Evolutionary conservation across 2,888 invertebrate genomes (phyloP), one percentile per base, ranked within the genome.

Genomic region (Myopa testacea): DNA sequence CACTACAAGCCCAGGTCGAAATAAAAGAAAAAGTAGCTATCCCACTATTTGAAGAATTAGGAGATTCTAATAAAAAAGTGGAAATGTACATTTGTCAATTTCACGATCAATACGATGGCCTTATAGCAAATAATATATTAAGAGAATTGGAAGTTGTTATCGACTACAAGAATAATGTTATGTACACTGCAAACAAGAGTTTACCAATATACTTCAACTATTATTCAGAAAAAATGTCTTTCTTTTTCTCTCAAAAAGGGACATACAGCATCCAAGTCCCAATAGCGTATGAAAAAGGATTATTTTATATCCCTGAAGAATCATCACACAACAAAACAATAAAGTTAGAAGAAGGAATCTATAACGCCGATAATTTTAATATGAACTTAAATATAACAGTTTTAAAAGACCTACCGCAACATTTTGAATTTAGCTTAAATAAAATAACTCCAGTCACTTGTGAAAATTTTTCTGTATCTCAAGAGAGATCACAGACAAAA

Each of bases 31-130:
- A 63, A 71, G 68, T 74, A 71, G 77, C 71, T 76, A 67, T 63
- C 19, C 75, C 75, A 73, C 45, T 40, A 10, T 79, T 77, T 26
- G 16, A 72, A 3, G 79, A 80, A 71, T 74, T 79, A 12, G 78
- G 78, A 4, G 76, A 75, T 14, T 26, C 71, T 45, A 12, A 52
- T 50, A 38, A 76, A 40, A 12, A 55, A 40, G 58, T 75, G 4
- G 78, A 79, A 74, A 77, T 78, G 70, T 71, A 38, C 50, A 62
- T 80, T 12, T 58, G 37, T 45, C 34, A 77, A 60, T 79, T 79
- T n/a, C 79, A 81, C 52, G 76, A 79, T 26, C 72, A 67, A 16
- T 79, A 79, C 40, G 76, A 79, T 38, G 79, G 79, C 0, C 8
- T 79, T 62, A 76, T 79, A 58, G 79, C 79, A 0, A 79, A 81